Evolutionary conservation across 2,888 invertebrate genomes (phyloP).

Genomic region (Drosophila birchii): DNA sequence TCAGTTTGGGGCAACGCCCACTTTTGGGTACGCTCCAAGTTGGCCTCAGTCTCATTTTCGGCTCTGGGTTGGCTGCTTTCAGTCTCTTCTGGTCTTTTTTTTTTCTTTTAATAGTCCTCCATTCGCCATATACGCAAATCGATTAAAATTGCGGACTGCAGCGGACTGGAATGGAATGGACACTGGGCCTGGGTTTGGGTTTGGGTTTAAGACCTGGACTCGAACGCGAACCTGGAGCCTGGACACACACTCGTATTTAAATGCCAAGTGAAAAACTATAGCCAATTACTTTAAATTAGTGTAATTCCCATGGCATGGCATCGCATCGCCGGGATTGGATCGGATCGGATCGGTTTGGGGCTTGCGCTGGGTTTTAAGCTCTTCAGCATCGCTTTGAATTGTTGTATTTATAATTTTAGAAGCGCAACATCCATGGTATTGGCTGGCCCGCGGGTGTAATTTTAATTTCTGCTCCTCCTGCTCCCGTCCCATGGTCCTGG

Average conservation of each 20-base stretch:
- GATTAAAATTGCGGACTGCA: slow-evolving; percentile 82
- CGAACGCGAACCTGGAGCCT: slow-evolving; percentile 12
- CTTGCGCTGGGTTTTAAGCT: slow-evolving; percentile 4
- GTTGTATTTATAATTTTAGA: slow-evolving; percentile 55
- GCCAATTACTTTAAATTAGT: slow-evolving; percentile 85
- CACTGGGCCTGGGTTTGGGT: slow-evolving; percentile 6
- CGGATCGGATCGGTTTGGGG: slow-evolving; percentile 30
- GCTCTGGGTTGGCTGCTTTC: slow-evolving; percentile 33
- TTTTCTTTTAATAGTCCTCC: slow-evolving; percentile 68
- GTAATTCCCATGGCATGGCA: slow-evolving; percentile 82
- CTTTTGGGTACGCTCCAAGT: slow-evolving; percentile 77
- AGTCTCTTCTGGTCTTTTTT: slow-evolving; percentile 55
- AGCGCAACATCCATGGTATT: slow-evolving; percentile 21
- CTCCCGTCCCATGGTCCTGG: not conserved
- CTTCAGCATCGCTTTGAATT: slow-evolving; percentile 35
- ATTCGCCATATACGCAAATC: slow-evolving; percentile 83
- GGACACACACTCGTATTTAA: slow-evolving; percentile 76
- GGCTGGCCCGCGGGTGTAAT: slow-evolving; percentile 80
- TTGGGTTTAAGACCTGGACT: slow-evolving; percentile 4
- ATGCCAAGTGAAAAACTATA: slow-evolving; percentile 83
- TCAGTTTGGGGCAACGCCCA: slow-evolving; percentile 82
- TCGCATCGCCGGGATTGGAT: slow-evolving; percentile 52
- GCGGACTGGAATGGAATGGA: slow-evolving; percentile 25
- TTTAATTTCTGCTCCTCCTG: slow-evolving; percentile 75
- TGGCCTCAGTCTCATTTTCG: slow-evolving; percentile 72